phyloP scores from a whole-genome alignment of 2,888 invertebrate genomes.

The Amblyteles armatorius region DNA sequence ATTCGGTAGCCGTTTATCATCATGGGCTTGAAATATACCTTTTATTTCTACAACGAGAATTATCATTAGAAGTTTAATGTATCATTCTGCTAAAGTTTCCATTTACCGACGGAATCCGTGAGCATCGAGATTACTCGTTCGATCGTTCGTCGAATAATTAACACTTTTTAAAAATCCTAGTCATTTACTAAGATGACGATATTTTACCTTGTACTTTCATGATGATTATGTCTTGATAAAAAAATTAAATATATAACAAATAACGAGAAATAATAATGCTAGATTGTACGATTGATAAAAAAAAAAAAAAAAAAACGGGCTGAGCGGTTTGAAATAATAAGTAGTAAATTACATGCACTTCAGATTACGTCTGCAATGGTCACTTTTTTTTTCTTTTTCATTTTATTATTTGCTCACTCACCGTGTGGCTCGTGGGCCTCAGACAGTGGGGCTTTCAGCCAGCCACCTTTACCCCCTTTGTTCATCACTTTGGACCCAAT shows the following conservation, averaged over 20 bases:
- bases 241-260: constrained; percentile 21
- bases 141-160: constrained; percentile 6
- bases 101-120: constrained; percentile 72
- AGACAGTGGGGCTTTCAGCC: constrained; percentile 83
- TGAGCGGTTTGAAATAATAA: constrained; percentile 24
- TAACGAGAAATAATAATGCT: not conserved
- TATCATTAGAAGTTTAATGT: constrained; percentile 55
- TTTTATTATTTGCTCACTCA: constrained; percentile 80
- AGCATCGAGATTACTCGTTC: not conserved
- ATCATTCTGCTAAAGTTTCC: constrained; percentile 66
- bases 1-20: constrained; percentile 83
- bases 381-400: constrained; percentile 67
- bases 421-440: constrained; percentile 84
- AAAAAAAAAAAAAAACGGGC: not conserved
- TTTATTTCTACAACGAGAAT: constrained; percentile 38
- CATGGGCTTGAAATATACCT: constrained; percentile 77
- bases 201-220: not conserved
- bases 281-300: not conserved
- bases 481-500: constrained; percentile 83
- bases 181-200: not conserved
- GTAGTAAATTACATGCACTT: constrained; percentile 29
- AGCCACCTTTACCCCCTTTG: constrained; percentile 84
- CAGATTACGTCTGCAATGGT: constrained; percentile 68
- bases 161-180: not conserved
- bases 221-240: not conserved